Conservation (phyloP, 1,140 invertebrate genomes). For the Hydropsyche tenuis region DNA sequence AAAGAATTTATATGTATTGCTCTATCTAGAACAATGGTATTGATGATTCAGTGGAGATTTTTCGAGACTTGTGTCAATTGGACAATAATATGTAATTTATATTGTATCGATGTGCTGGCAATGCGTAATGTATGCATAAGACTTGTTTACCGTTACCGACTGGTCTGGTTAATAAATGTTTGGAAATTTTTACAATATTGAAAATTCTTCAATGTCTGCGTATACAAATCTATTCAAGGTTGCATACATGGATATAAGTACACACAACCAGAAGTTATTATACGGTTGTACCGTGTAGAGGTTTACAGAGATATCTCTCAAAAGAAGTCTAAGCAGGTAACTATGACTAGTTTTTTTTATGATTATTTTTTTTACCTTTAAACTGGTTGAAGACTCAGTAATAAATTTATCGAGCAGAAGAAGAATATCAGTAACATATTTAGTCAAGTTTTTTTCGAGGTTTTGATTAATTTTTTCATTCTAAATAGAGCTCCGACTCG, state of each 20-base stretch:
- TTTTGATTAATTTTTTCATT: no score
- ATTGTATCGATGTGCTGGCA: no score
- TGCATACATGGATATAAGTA: neutral
- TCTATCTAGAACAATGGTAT: no score
- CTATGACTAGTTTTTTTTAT: constrained; percentile 18
- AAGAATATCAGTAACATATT: constrained; percentile 21
- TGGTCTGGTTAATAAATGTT: neutral
- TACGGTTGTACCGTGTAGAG: neutral
- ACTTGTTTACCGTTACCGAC: constrained; percentile 11
- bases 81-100: no score
- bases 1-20: no score
- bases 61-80: no score
- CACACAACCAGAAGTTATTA: constrained; percentile 19
- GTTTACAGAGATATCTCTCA: constrained; percentile 23
- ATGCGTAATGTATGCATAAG: neutral
- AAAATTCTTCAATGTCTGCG: neutral
- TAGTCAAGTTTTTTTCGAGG: no score
- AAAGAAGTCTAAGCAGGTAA: constrained; percentile 28
- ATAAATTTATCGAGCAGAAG: constrained; percentile 17
- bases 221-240: constrained; percentile 5
- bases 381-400: constrained; percentile 20
- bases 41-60: no score
- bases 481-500: no score
- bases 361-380: constrained; percentile 16
- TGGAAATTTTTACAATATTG: constrained; percentile 15